A percentile compares a stretch with the other conserved stretches of the same genome.
Conservation (phyloP, 2,797 vertebrate genomes). For the Peromyscus eremicus region DNA sequence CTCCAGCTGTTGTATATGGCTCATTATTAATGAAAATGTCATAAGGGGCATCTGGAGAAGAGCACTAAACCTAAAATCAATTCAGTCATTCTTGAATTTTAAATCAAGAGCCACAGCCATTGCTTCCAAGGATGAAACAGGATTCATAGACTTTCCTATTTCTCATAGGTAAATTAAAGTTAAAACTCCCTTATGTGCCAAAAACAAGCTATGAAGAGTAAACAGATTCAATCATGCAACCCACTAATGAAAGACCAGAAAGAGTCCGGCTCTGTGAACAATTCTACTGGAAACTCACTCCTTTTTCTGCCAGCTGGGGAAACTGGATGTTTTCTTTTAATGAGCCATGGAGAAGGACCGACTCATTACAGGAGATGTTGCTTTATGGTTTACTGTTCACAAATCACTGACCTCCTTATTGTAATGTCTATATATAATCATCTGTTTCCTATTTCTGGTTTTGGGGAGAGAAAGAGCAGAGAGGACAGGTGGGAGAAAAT, state of each 20-base stretch:
- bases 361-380: slow-evolving; percentile 72
- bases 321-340: slow-evolving; percentile 65
- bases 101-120: background rate
- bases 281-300: slow-evolving; percentile 62
- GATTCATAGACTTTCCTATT: background rate
- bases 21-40: slow-evolving; percentile 10
- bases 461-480: slow-evolving; percentile 35
- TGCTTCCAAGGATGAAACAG: background rate
- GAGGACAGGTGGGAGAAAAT: slow-evolving; percentile 53
- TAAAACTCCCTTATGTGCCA: background rate
- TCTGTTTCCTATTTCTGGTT: slow-evolving; percentile 67
- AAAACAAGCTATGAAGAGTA: background rate
- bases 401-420: slow-evolving; percentile 78
- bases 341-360: slow-evolving; percentile 69
- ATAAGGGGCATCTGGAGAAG: background rate
- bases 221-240: slow-evolving; percentile 33
- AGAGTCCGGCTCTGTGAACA: slow-evolving; percentile 22
- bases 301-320: slow-evolving; percentile 59
- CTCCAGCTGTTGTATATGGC: background rate
- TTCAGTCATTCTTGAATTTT: slow-evolving; percentile 32
- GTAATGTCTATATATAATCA: slow-evolving; percentile 76
- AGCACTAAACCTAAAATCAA: background rate
- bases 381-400: slow-evolving; percentile 77
- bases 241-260: slow-evolving; percentile 28
- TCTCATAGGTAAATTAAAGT: slow-evolving; percentile 68